Conservation (phyloP, 1,140 invertebrate species). For the Centruroides sculpturatus region DNA sequence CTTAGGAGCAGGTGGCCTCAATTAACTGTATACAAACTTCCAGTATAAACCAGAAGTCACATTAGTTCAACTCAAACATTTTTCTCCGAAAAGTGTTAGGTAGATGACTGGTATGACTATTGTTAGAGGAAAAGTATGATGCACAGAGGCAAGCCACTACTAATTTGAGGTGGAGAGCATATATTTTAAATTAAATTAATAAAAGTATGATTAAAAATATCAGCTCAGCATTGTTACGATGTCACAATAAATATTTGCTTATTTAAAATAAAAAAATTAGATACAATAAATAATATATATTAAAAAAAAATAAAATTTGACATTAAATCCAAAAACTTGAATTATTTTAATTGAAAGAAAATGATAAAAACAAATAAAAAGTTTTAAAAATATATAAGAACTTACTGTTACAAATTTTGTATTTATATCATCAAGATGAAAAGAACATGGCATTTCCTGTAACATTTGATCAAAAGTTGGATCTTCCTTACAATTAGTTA, state of each 20-base stretch:
- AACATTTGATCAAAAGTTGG: slow-evolving; percentile 14
- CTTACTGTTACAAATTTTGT: slow-evolving; percentile 75
- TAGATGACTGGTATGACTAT: too few species aligned
- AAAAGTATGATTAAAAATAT: not conserved
- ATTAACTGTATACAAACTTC: too few species aligned
- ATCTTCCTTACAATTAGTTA: slow-evolving; percentile 25
- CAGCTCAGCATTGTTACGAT: too few species aligned
- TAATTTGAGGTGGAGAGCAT: too few species aligned
- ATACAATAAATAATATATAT: not conserved
- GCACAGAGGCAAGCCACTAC: too few species aligned
- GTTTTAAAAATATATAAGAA: slow-evolving; percentile 14
- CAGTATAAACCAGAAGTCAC: too few species aligned
- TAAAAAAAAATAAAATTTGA: slow-evolving; percentile 3
- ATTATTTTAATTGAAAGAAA: slow-evolving; percentile 1
- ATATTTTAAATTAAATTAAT: too few species aligned
- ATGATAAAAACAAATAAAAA: not conserved
- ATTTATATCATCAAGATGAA: slow-evolving; percentile 59
- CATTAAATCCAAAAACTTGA: not conserved
- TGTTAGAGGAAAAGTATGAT: too few species aligned
- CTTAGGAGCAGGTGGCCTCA: too few species aligned
- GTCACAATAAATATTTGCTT: slow-evolving; percentile 6
- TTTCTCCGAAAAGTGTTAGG: too few species aligned
- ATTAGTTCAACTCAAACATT: too few species aligned
- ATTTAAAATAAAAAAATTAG: slow-evolving; percentile 6
- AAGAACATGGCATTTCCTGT: slow-evolving; percentile 31